These are phyloP conservation scores for Channa maculata DNA, from an alignment of 2,113 vertebrate genomes.

Conservation along the genomic window DNA sequence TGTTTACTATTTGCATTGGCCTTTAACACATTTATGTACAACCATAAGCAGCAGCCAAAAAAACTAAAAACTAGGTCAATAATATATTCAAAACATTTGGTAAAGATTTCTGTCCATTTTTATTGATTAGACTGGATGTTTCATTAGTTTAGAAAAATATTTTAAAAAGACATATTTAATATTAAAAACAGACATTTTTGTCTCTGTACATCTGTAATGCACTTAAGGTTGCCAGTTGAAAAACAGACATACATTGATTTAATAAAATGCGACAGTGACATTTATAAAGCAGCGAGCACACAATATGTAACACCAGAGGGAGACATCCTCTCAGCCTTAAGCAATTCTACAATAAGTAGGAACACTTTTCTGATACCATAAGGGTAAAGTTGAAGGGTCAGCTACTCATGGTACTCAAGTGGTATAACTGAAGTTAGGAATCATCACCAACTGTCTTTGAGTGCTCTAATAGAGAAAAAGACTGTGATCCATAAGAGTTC, in stretches of 20 bases:
- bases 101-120: slow-evolving; percentile 9
- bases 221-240: background rate
- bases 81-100: slow-evolving; percentile 35
- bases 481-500: slow-evolving; percentile 8
- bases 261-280: slow-evolving; percentile 56
- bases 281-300: slow-evolving; percentile 45
- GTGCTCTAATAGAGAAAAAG: slow-evolving; percentile 6
- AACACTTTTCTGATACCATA: slow-evolving; percentile 48
- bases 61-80: slow-evolving; percentile 13
- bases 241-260: slow-evolving; percentile 15
- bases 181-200: slow-evolving; percentile 14
- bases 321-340: slow-evolving; percentile 24
- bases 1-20: slow-evolving; percentile 59
- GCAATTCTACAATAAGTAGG: slow-evolving; percentile 25
- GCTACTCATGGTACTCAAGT: slow-evolving; percentile 21
- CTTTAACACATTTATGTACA: slow-evolving; percentile 35
- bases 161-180: background rate
- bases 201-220: slow-evolving; percentile 7
- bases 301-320: slow-evolving; percentile 13
- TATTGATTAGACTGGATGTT: slow-evolving; percentile 25
- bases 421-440: slow-evolving; percentile 36
- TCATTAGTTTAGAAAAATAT: slow-evolving; percentile 2
- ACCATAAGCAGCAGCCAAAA: slow-evolving; percentile 36
- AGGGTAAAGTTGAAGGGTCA: slow-evolving; percentile 35
- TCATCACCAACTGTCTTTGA: background rate